A percentile compares a stretch with the other conserved stretches of the same genome.
These are phyloP conservation scores for Microcebus griseorufus DNA, from an alignment of 2,113 vertebrate species.

Conservation along the genomic window DNA sequence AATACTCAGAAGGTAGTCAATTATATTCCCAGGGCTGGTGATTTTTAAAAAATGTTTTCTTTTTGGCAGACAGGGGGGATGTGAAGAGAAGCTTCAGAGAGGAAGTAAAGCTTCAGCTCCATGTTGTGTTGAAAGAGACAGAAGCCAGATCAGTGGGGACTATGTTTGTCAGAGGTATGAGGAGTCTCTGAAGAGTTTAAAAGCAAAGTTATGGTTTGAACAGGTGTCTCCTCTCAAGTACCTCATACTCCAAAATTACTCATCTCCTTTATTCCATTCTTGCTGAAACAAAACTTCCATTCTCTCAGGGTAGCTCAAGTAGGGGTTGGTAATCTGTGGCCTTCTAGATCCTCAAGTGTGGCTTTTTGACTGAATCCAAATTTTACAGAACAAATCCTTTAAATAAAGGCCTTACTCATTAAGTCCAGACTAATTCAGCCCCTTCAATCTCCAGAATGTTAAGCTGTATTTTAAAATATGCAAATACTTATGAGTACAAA, in stretches of 20 bases:
- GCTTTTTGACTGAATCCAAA: too few relatives aligned
- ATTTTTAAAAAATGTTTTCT: not conserved
- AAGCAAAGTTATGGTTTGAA: constrained; percentile 38
- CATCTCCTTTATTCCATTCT: constrained; percentile 29
- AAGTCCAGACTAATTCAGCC: constrained; percentile 43
- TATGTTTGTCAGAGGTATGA: not conserved
- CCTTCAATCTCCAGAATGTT: not conserved
- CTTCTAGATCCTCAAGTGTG: too few relatives aligned
- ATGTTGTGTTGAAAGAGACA: not conserved
- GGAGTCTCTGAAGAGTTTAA: constrained; percentile 13
- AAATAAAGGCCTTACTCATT: not conserved
- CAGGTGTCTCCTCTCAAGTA: not conserved
- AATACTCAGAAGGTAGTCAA: not conserved
- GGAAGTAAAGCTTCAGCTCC: not conserved
- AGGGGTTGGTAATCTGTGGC: too few relatives aligned
- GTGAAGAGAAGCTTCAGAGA: constrained; percentile 8
- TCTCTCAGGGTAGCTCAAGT: not conserved
- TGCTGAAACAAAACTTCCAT: constrained; percentile 51
- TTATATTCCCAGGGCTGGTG: not conserved
- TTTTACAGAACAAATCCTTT: too few relatives aligned
- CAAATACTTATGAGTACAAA: constrained; percentile 22
- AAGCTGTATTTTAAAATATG: constrained; percentile 46
- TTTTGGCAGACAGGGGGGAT: fast-evolving
- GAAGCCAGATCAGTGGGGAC: not conserved
- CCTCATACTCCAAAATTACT: not conserved